Conservation (phyloP, 2,113 vertebrate genomes). For the Sinocyclocheilus grahami region DNA sequence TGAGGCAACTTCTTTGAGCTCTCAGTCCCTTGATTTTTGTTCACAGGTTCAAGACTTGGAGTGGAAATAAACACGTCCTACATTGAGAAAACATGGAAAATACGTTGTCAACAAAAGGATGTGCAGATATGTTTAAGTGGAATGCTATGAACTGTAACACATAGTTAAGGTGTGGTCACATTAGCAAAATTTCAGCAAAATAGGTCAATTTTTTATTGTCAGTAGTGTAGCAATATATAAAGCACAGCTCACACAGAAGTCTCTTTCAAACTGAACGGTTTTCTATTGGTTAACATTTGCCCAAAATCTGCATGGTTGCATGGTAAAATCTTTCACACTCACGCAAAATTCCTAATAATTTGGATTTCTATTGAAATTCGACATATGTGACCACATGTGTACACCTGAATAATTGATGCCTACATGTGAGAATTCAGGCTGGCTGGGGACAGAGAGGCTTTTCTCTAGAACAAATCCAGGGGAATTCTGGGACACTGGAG, state of each 20-base stretch:
- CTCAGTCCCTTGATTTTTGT: conserved; percentile 16
- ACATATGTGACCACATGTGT: not conserved
- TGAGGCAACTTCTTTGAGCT: conserved; percentile 45
- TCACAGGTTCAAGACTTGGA: conserved; percentile 76
- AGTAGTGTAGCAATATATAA: not conserved
- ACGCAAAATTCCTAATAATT: not conserved
- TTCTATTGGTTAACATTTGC: not conserved
- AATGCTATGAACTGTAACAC: not conserved
- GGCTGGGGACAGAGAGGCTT: conserved; percentile 81
- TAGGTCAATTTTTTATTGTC: too few relatives aligned
- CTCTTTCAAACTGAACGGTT: too few relatives aligned
- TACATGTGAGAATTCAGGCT: conserved; percentile 94
- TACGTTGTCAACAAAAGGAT: not conserved
- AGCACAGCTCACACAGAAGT: not conserved
- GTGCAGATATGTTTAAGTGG: not conserved
- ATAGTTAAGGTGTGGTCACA: not conserved
- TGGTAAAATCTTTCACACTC: not conserved
- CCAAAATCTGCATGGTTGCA: not conserved
- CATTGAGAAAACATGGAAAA: conserved; percentile 24
- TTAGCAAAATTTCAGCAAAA: not conserved
- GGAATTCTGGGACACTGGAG: conserved; percentile 81
- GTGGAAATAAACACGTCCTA: conserved; percentile 93
- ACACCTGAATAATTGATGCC: conserved; percentile 52
- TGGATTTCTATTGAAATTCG: not conserved
- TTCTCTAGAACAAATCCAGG: conserved; percentile 76